Percentiles rank a stretch among this genome's conserved stretches.
These are phyloP conservation scores for Alloplasta piceator DNA, from an alignment of 2,888 invertebrate species.

Conservation along the genomic window DNA sequence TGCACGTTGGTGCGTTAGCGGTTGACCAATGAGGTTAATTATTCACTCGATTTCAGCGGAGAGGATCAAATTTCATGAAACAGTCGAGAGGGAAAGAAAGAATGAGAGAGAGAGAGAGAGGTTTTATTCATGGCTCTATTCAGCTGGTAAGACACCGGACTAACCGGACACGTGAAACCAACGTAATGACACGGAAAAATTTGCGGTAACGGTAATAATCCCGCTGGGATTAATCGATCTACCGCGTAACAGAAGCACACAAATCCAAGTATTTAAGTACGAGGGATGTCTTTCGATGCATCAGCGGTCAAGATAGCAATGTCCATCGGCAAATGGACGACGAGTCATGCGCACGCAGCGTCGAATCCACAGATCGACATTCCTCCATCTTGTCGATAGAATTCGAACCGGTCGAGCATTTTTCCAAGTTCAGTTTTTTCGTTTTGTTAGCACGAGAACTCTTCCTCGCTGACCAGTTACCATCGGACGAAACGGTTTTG, in stretches of 20 bases:
- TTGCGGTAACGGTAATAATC: conserved; percentile 63
- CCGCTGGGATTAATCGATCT: conserved; percentile 59
- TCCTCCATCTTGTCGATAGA: conserved; percentile 68
- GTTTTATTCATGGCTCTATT: neutral
- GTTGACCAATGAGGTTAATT: conserved; percentile 57
- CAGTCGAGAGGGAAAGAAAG: neutral
- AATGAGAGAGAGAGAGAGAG: neutral
- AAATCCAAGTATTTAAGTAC: neutral
- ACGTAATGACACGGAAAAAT: conserved; percentile 61
- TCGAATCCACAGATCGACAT: conserved; percentile 56
- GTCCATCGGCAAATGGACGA: too few species aligned
- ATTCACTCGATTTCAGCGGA: conserved; percentile 39
- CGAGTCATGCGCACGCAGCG: too few species aligned
- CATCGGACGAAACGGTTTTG: conserved; percentile 69
- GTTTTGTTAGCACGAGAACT: conserved; percentile 19
- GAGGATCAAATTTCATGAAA: conserved; percentile 53
- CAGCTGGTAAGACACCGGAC: conserved; percentile 19
- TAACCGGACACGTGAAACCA: neutral
- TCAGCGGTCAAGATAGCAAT: too few species aligned
- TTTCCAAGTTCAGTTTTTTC: conserved; percentile 70
- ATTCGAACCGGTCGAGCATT: conserved; percentile 76
- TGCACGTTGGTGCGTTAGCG: conserved; percentile 32
- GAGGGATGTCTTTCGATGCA: too few species aligned
- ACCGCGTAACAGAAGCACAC: conserved; percentile 1
- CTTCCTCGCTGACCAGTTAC: conserved; percentile 39